These are phyloP conservation scores for Nesidiocoris tenuis DNA, from an alignment of 2,888 invertebrate genomes.

Conservation along the genomic window DNA sequence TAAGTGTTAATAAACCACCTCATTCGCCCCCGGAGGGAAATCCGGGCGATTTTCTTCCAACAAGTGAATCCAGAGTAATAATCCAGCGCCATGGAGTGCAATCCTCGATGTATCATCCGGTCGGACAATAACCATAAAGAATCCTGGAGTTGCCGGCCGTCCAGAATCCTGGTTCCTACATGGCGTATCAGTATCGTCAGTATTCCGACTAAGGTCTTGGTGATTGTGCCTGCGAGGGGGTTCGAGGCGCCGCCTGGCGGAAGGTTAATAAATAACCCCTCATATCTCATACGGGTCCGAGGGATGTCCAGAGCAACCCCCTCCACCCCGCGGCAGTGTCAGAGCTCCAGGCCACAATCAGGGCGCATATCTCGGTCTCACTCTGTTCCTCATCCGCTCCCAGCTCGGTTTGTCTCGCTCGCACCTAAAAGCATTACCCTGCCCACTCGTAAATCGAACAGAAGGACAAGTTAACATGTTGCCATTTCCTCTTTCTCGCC, in stretches of 20 bases:
- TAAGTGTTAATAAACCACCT: no score
- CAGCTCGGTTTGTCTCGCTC: not conserved
- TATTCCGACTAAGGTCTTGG: not conserved
- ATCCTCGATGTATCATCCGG: not conserved
- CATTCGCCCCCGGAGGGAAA: no score
- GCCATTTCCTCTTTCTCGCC: conserved; percentile 1
- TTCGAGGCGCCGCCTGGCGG: not conserved
- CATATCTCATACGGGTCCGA: conserved; percentile 20
- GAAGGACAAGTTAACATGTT: conserved; percentile 37
- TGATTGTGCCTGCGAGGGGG: not conserved
- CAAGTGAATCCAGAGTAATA: no score
- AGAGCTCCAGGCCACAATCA: not conserved
- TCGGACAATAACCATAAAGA: not conserved
- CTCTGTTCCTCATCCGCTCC: not conserved
- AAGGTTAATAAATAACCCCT: conserved; percentile 26
- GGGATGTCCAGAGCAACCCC: not conserved
- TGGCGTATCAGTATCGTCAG: not conserved
- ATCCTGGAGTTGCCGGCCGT: not conserved
- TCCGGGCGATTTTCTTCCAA: no score
- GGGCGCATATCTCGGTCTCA: not conserved
- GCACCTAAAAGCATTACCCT: not conserved
- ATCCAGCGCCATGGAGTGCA: no score
- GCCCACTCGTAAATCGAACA: conserved; percentile 33
- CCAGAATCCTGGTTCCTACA: not conserved
- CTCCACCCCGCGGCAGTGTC: not conserved